Base-by-base conservation (phyloP, 2,888 invertebrate species). In the Melanargia galathea region DNA sequence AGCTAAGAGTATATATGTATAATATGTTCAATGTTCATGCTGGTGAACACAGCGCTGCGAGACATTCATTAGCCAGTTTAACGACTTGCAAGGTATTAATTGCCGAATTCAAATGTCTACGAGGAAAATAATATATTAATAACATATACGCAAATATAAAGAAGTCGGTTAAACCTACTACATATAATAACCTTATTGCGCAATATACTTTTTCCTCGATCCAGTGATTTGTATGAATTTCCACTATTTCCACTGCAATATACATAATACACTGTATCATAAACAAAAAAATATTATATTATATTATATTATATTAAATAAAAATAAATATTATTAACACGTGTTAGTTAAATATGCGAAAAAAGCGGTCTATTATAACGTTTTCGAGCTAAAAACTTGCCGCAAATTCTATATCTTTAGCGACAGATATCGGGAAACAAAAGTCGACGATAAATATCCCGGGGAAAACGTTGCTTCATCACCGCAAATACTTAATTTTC, bases 401-500 rank as follows among this genome's bases (percentile, higher is more conserved):
- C 18, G 2, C 7, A 43, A 43, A 43, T 43, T 16, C 16, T 18
- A 18, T 18, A 18, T 43, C 43, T 18, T 16, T 18, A 43, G 16
- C 16, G 8, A 7, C 43, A 18, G 43, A 6, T 18, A 43, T 43
- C 43, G 26, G 16, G 7, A n/a, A 30, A 10, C 26, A 26, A 49
- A 49, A 49, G 49, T 49, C 26, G 7, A 6, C 10, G n/a, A 33
- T 51, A 18, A 51, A 51, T 51, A 33, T 30, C 30, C 30, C 51
- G 16, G 26, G 51, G 16, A 51, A n/a, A 51, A 33, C 51, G 48
- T 70, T 59, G 64, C 55, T 60, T 60, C 63, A 62, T 66, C 68
- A 59, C 51, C 51, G 54, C 55, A 62, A 65, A 66, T 60, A 70
- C 61, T 43, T 62, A 67, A 64, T 67, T 59, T 59, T 70, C 66